Percentiles rank a stretch among this genome's conserved stretches.
phyloP scores from a whole-genome alignment of 2,797 vertebrate genomes.

The Rhinophrynus dorsalis region DNA sequence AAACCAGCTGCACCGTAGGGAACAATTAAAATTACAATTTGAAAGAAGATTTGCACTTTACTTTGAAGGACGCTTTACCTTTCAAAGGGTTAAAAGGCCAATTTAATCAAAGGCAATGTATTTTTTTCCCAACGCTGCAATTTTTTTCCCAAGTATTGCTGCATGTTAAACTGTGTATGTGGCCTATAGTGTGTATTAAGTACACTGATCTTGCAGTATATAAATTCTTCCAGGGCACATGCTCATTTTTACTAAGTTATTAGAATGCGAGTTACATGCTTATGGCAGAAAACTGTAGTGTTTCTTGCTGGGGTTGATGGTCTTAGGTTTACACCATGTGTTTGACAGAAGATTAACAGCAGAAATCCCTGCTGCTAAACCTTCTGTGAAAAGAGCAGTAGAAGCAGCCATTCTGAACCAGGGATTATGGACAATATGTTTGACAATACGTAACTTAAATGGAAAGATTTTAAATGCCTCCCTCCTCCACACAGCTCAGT shows the following conservation, averaged over 20 bases:
- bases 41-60: too few species aligned
- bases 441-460: conserved; percentile 43
- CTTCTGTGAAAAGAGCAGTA: conserved; percentile 46
- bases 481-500: conserved; percentile 13
- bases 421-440: conserved; percentile 48
- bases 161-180: too few species aligned
- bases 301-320: conserved; percentile 20
- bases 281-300: conserved; percentile 25
- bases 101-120: too few species aligned
- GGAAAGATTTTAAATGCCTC: conserved; percentile 34
- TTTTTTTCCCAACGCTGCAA: too few species aligned
- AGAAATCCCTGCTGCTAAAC: conserved; percentile 48
- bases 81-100: too few species aligned
- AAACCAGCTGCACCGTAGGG: too few species aligned
- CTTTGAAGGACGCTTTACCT: too few species aligned
- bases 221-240: neutral
- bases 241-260: conserved; percentile 4
- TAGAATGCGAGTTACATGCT: conserved; percentile 24
- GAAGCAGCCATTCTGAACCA: conserved; percentile 44
- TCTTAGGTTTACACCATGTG: conserved; percentile 39
- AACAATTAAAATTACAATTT: too few species aligned
- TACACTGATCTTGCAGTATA: too few species aligned
- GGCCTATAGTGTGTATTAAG: too few species aligned
- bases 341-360: conserved; percentile 47
- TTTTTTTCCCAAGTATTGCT: neutral